Conservation (phyloP, 2,113 vertebrate genomes). For the Gambusia holbrooki region DNA sequence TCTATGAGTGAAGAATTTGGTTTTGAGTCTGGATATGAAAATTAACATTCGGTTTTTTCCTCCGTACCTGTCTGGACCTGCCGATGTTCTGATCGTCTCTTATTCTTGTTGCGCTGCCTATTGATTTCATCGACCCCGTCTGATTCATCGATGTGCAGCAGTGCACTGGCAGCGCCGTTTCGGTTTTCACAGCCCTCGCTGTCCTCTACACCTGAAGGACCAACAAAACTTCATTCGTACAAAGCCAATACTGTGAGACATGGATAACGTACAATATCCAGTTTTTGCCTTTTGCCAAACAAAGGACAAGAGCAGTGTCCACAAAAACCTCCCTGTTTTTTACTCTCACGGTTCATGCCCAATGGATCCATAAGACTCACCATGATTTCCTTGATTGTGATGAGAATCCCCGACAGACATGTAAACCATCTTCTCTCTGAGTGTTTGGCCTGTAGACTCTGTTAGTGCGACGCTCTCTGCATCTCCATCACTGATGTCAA, state of each 20-base stretch:
- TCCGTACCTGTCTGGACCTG: conserved; percentile 96
- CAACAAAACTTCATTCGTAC: not conserved
- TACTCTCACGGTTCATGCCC: conserved; percentile 11
- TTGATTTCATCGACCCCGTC: conserved; percentile 88
- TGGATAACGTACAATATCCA: not conserved
- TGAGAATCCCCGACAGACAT: conserved; percentile 96
- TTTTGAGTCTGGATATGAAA: not conserved
- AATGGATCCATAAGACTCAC: conserved; percentile 77
- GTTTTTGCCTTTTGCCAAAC: conserved; percentile 20
- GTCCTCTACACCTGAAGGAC: conserved; percentile 84
- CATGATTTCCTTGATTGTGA: conserved; percentile 91
- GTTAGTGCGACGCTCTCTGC: conserved; percentile 87
- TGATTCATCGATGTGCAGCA: conserved; percentile 96
- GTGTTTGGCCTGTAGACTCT: conserved; percentile 86
- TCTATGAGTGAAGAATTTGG: no score
- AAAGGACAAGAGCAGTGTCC: conserved; percentile 76
- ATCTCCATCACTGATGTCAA: conserved; percentile 93
- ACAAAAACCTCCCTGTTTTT: conserved; percentile 60
- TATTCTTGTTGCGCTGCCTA: conserved; percentile 92
- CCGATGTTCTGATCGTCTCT: conserved; percentile 90
- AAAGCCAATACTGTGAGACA: not conserved
- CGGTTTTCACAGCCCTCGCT: conserved; percentile 92
- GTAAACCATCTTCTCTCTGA: conserved; percentile 97
- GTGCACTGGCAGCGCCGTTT: conserved; percentile 93
- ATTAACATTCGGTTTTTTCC: not conserved